Evolutionary conservation across 2,888 invertebrate genomes (phyloP), one percentile per base, ranked within the genome.

Genomic region (Apodemia hepburni): DNA sequence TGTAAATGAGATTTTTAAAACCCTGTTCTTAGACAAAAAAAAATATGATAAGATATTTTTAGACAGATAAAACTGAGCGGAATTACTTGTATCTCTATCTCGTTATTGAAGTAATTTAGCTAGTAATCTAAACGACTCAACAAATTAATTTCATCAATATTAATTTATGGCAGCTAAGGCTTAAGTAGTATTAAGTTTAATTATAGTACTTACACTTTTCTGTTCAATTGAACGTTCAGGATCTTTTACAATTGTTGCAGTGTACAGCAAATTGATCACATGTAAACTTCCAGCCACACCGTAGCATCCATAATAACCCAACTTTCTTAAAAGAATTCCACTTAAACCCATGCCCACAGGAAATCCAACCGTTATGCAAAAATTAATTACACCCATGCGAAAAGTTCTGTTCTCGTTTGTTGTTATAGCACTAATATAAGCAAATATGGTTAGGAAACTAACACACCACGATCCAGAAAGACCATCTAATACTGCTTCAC

Each of bases 391-490:
- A 27, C 54, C 54, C 58, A 58, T 62, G 11, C 45, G 47, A 58
- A 61, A 57, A 29, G 57, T 57, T 29, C 57, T 57, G 6, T 57
- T 27, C 3, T 57, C 29, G n/a, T 62, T 58, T 18, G 58, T 45
- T 58, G 27, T 45, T 29, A 45, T 45, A 15, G 15, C 22, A 18
- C 45, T 33, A n/a, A 62, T 33, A 33, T 22, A 62, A 33, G 57
- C 27, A 57, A 29, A 57, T 6, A 57, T 45, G 22, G 35, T 22
- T 8, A 59, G 33, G 8, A 58, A 45, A 35, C 47, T 49, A 17
- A 29, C 45, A 57, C 57, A 57, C 57, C 57, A 57, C 29, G 57
- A 57, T 57, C 57, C 29, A 57, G 57, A 57, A 8, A 57, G 29
- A 8, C 57, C 57, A n/a, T 33, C n/a, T 3, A 62, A 59, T 18